These are phyloP conservation scores for Acanthurus lineatus DNA, from an alignment of 2,797 vertebrate species.

Conservation along the genomic window DNA sequence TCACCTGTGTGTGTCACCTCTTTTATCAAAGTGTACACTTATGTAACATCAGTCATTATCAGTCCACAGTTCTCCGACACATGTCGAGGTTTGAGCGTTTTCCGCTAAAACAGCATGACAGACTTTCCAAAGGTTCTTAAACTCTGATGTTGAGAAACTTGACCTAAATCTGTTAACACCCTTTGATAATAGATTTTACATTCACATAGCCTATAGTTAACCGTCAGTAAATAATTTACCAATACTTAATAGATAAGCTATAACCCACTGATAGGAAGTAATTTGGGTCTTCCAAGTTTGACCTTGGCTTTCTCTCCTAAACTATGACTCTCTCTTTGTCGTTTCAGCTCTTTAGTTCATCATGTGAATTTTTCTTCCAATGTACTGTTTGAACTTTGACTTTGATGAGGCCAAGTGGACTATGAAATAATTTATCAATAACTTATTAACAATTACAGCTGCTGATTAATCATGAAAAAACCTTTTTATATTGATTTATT, in stretches of 20 bases:
- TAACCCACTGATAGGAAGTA: background rate
- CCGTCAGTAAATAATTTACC: background rate
- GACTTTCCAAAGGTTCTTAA: background rate
- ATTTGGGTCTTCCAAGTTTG: background rate
- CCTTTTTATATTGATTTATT: too few species aligned
- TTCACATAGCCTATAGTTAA: background rate
- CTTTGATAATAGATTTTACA: too few species aligned
- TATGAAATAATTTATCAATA: background rate
- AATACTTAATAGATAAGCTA: background rate
- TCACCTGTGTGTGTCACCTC: slow-evolving; percentile 12
- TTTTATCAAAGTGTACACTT: slow-evolving; percentile 16
- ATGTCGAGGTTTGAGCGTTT: background rate
- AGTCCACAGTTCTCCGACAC: background rate
- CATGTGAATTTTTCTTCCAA: background rate
- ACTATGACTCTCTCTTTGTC: background rate
- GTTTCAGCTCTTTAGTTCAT: background rate
- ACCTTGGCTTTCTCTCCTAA: background rate
- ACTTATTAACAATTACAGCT: background rate
- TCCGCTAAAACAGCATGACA: background rate
- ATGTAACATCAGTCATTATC: slow-evolving; percentile 3
- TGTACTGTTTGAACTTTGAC: background rate
- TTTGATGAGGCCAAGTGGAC: background rate
- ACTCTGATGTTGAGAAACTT: background rate
- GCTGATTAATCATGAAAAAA: too few species aligned
- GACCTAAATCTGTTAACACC: background rate